Percentiles rank a stretch among this genome's conserved stretches.
Conservation (phyloP, 2,113 vertebrate species). For the Megaleporinus macrocephalus region DNA sequence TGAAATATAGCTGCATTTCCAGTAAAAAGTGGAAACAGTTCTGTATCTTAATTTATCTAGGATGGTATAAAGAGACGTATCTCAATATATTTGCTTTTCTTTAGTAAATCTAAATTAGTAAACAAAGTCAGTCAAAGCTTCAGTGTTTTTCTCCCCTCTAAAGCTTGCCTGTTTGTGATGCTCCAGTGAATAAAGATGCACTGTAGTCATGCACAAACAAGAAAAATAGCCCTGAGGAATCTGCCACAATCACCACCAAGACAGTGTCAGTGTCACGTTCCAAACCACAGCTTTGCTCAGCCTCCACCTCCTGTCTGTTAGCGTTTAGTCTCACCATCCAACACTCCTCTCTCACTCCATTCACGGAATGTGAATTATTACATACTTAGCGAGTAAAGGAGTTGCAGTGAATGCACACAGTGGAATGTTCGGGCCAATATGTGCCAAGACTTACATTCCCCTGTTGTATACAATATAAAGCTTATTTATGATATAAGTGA, state of each 20-base stretch:
- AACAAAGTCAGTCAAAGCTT: too few species aligned
- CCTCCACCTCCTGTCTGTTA: not conserved
- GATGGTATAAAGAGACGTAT: too few species aligned
- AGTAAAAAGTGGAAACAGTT: too few species aligned
- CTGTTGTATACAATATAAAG: not conserved
- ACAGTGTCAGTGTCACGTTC: not conserved
- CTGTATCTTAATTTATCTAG: not conserved
- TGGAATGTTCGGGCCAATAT: not conserved
- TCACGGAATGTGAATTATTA: not conserved
- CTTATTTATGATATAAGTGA: not conserved
- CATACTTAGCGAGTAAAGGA: not conserved
- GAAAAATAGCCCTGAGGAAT: constrained; percentile 21
- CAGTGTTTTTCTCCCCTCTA: not conserved
- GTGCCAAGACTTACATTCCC: not conserved
- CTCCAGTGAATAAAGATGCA: not conserved
- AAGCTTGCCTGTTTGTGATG: constrained; percentile 16
- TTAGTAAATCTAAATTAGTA: too few species aligned
- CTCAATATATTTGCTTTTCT: too few species aligned
- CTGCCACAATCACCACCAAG: not conserved
- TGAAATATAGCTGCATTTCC: too few species aligned
- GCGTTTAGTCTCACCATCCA: not conserved
- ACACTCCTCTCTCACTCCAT: not conserved
- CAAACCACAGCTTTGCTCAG: not conserved
- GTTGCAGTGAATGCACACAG: not conserved
- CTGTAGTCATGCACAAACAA: constrained; percentile 12